These are phyloP conservation scores for Xiphophorus maculatus DNA, from an alignment of 2,113 vertebrate species.

Conservation along the genomic window DNA sequence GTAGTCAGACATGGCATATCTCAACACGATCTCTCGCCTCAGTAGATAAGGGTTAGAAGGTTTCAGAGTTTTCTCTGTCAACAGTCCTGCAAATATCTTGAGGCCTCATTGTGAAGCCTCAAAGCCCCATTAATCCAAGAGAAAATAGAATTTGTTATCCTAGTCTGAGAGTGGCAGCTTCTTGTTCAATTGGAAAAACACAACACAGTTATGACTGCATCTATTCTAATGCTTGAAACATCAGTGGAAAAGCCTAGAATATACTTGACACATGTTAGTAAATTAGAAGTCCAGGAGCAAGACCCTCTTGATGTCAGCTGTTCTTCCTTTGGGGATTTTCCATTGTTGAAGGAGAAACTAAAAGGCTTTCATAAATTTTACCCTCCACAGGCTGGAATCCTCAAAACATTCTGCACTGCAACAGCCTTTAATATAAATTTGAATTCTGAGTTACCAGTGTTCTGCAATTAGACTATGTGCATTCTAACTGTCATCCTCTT, in stretches of 20 bases:
- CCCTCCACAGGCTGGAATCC: constrained; percentile 44
- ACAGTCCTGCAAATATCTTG: constrained; percentile 60
- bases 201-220: constrained; percentile 64
- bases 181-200: constrained; percentile 63
- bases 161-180: constrained; percentile 53
- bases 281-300: constrained; percentile 66
- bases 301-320: constrained; percentile 63
- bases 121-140: constrained; percentile 54
- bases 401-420: constrained; percentile 66
- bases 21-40: constrained; percentile 61
- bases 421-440: constrained; percentile 80
- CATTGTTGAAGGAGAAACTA: constrained; percentile 56
- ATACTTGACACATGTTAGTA: constrained; percentile 74
- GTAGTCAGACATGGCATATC: constrained; percentile 48
- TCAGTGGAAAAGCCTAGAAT: constrained; percentile 64
- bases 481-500: too few relatives aligned
- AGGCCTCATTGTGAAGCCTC: constrained; percentile 55
- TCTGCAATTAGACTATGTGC: too few relatives aligned
- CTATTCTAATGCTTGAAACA: constrained; percentile 69
- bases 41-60: constrained; percentile 50
- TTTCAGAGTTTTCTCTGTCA: constrained; percentile 75
- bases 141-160: constrained; percentile 49
- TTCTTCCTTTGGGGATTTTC: constrained; percentile 56
- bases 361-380: constrained; percentile 54
- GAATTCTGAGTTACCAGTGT: constrained; percentile 69